Percentiles rank a stretch among this genome's conserved stretches.
Evolutionary conservation across 2,797 vertebrate genomes (phyloP).

Genomic region (Poecilia picta): DNA sequence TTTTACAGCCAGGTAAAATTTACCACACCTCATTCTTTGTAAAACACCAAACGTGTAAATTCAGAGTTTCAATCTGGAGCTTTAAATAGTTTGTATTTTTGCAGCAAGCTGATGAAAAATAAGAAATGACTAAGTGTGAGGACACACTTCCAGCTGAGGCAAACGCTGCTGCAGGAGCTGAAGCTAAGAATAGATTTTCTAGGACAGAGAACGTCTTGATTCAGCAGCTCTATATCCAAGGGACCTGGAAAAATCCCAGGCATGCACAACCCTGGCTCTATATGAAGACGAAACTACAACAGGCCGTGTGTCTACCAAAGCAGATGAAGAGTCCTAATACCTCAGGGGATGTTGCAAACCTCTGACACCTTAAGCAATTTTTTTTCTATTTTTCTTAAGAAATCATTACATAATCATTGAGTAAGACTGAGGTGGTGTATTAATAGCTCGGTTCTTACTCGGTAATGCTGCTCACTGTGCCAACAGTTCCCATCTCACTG

Average conservation of each 20-base stretch:
- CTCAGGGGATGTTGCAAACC: constrained; percentile 28
- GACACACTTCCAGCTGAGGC: constrained; percentile 45
- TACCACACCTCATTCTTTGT: background rate
- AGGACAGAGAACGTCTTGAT: constrained; percentile 68
- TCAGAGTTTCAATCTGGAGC: background rate
- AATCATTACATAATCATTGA: background rate
- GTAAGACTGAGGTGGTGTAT: background rate
- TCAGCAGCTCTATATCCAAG: constrained; percentile 63
- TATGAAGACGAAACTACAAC: constrained; percentile 41
- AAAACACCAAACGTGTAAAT: constrained; percentile 11
- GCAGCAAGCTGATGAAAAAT: constrained; percentile 30
- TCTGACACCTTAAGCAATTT: background rate
- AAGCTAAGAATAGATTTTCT: constrained; percentile 76
- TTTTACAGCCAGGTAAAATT: constrained; percentile 13
- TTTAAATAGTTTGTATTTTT: constrained; percentile 15
- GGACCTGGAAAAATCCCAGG: constrained; percentile 53
- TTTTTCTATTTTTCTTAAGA: constrained; percentile 14
- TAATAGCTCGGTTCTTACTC: constrained; percentile 83
- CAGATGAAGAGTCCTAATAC: constrained; percentile 24
- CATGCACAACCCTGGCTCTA: constrained; percentile 53
- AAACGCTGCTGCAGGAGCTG: constrained; percentile 51
- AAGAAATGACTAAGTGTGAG: constrained; percentile 41
- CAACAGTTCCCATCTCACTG: constrained; percentile 74
- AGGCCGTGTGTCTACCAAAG: constrained; percentile 29
- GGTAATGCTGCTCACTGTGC: constrained; percentile 63